Base-by-base conservation (phyloP, 2,888 invertebrate species). In the Neoscelio sp. region DNA sequence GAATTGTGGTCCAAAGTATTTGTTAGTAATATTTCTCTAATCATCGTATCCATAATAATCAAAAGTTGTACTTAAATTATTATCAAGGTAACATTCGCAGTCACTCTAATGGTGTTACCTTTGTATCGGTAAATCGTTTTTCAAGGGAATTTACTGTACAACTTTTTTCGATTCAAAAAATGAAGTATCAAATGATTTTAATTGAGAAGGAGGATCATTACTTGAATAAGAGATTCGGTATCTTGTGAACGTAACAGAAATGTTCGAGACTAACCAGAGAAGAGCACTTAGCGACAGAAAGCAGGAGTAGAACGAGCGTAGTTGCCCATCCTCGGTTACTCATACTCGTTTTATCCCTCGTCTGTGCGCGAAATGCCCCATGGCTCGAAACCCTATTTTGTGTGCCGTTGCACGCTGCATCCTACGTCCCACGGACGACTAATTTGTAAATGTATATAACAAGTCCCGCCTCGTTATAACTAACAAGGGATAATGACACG, bases 401-500 rank as follows among this genome's bases (percentile, higher is more conserved):
- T 42, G 73, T 62, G 62, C 33, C 62, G 50, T 42, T 35, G 65
- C 58, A 20, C 67, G 60, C 58, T 17, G 52, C 65, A 56, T 50
- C 58, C 26, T 6, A 26, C 60, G 50, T 68, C 48, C 56, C 77
- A 70, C 77, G 74, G 44, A 50, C 62, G 56, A 62, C 74, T 78
- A 78, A 78, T 78, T 74, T 78, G 78, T 68, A 64, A 78, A 64
- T 46, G 74, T 68, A 42, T 58, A 78, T 78, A 74, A 68, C 73
- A 62, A 78, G 78, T 73, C 75, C 78, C 50, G 82, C 75, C 87
- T 89, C 86, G 87, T 88, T 89, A 89, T 86, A 86, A 82, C 85
- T 87, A 87, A 88, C 88, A 87, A 88, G 87, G 86, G 87, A 88
- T 86, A 89, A 87, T 87, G 86, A 87, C 87, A 84, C 85, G 82